These are phyloP conservation scores for Condylura cristata DNA, from an alignment of 2,113 vertebrate species.

Conservation along the genomic window DNA sequence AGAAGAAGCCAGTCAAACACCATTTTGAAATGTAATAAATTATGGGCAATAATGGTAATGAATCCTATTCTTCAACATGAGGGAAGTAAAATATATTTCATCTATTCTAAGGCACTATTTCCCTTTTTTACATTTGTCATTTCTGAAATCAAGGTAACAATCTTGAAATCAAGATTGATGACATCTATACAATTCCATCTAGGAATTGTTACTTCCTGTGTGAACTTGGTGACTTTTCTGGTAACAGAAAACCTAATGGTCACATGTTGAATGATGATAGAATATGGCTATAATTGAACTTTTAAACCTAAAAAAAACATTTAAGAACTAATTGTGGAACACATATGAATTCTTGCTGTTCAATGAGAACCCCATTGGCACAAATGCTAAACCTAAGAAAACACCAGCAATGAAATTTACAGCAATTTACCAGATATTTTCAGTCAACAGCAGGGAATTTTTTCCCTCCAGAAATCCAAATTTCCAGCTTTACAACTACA, in stretches of 20 bases:
- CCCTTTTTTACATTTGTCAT: not conserved
- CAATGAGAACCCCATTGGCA: not conserved
- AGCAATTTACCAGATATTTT: not conserved
- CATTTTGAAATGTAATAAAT: conserved; percentile 14
- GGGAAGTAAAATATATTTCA: not conserved
- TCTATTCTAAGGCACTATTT: not conserved
- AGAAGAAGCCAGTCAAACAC: conserved; percentile 19
- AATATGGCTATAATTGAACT: not conserved
- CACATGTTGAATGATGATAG: no score
- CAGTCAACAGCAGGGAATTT: not conserved
- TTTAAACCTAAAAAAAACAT: not conserved
- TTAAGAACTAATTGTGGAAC: not conserved
- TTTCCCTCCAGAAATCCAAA: fast-evolving
- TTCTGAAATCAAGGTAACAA: not conserved
- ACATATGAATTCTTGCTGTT: not conserved
- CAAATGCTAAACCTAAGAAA: not conserved
- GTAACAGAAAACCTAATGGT: not conserved
- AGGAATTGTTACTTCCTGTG: not conserved
- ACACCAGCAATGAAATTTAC: not conserved
- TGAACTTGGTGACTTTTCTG: not conserved
- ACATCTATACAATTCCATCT: not conserved
- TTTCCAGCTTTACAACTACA: not conserved
- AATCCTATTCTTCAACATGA: not conserved
- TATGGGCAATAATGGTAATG: not conserved
- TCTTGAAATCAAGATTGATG: not conserved